These are phyloP conservation scores for Microdon myrmicae DNA, from an alignment of 2,888 invertebrate species.

Conservation along the genomic window DNA sequence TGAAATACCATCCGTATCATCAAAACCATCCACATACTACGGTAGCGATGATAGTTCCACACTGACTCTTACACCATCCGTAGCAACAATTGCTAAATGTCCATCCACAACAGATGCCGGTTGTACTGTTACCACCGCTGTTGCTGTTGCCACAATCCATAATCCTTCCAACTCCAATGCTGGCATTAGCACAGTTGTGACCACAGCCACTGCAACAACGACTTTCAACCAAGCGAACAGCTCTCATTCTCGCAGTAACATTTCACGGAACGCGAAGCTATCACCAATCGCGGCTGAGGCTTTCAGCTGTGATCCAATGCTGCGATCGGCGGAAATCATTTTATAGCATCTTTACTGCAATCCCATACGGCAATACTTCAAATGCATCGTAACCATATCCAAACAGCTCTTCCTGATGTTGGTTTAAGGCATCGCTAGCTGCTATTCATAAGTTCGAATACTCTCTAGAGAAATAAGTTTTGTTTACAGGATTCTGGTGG, in stretches of 20 bases:
- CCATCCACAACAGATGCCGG: slow-evolving; percentile 52
- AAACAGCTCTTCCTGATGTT: slow-evolving; percentile 38
- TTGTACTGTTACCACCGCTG: slow-evolving; percentile 46
- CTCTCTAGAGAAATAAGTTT: no score
- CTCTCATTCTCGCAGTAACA: slow-evolving; percentile 53
- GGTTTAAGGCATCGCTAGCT: slow-evolving; percentile 45
- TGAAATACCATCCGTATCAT: slow-evolving; percentile 57
- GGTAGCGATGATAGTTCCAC: slow-evolving; percentile 64
- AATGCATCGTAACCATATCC: slow-evolving; percentile 49
- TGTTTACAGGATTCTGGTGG: no score
- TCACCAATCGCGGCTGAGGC: slow-evolving; percentile 56
- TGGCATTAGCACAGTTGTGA: slow-evolving; percentile 44
- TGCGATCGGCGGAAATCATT: slow-evolving; percentile 64
- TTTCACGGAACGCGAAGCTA: slow-evolving; percentile 56
- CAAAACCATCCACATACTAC: slow-evolving; percentile 19
- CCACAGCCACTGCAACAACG: slow-evolving; percentile 57
- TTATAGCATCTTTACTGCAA: slow-evolving; percentile 58
- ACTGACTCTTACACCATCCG: slow-evolving; percentile 61
- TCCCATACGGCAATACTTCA: slow-evolving; percentile 14
- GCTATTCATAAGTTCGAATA: no score
- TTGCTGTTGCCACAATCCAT: slow-evolving; percentile 51
- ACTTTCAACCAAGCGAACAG: slow-evolving; percentile 56
- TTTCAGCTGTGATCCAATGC: slow-evolving; percentile 62
- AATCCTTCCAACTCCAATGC: slow-evolving; percentile 28
- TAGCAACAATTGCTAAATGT: slow-evolving; percentile 61